These are phyloP conservation scores for Drosophila sp. DNA, from an alignment of 1,140 invertebrate genomes.

Conservation along the genomic window DNA sequence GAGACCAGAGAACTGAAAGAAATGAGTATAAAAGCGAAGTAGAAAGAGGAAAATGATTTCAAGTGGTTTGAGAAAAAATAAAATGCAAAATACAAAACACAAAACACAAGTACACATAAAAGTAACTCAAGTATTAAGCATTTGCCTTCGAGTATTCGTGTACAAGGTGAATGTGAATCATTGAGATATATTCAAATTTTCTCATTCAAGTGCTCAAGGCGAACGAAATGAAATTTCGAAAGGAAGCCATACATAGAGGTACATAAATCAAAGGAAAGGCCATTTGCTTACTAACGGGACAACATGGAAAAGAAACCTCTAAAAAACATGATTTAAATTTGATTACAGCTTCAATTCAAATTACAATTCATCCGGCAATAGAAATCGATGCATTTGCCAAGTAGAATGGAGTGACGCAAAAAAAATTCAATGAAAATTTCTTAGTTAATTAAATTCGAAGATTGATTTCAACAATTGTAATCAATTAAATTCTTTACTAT, in stretches of 20 bases:
- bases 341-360: not conserved
- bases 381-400: too few relatives aligned
- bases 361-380: not conserved
- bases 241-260: not conserved
- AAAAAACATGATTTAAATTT: not conserved
- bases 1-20: slow-evolving; percentile 24
- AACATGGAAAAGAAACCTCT: slow-evolving; percentile 21
- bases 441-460: too few relatives aligned
- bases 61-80: slow-evolving; percentile 30
- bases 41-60: not conserved
- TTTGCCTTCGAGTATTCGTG: slow-evolving; percentile 57
- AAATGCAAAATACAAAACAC: slow-evolving; percentile 56
- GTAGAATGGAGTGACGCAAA: too few relatives aligned
- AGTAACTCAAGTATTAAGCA: slow-evolving; percentile 72
- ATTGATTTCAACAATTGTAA: too few relatives aligned
- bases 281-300: not conserved
- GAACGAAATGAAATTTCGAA: not conserved
- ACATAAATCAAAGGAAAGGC: not conserved
- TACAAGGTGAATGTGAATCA: slow-evolving; percentile 55
- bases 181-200: slow-evolving; percentile 34
- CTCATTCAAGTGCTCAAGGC: not conserved
- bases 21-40: slow-evolving; percentile 6
- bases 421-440: too few relatives aligned
- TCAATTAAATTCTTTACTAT: too few relatives aligned
- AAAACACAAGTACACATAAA: slow-evolving; percentile 37